phyloP scores from a whole-genome alignment of 2,113 vertebrate genomes.

The Rhegmatorhina hoffmannsi region DNA sequence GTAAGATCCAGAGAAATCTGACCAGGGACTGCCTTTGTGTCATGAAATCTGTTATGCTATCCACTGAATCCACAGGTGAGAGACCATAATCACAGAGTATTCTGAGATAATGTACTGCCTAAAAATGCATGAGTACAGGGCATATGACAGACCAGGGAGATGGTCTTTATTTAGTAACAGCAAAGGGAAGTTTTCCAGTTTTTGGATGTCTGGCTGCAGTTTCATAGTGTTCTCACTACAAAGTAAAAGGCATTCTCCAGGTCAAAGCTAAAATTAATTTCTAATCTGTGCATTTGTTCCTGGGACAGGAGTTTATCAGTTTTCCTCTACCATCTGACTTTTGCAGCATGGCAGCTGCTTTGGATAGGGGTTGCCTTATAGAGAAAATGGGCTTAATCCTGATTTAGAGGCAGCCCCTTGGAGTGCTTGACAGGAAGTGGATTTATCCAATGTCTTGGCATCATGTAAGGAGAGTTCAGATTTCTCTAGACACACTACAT shows the following conservation, averaged over 20 bases:
- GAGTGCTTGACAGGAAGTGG: background rate
- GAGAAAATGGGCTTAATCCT: background rate
- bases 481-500: background rate
- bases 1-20: background rate
- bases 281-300: background rate
- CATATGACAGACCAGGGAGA: background rate
- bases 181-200: background rate
- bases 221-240: background rate
- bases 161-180: background rate
- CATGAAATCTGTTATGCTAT: background rate
- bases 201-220: background rate
- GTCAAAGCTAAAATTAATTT: background rate
- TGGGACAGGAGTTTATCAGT: background rate
- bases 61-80: rapidly evolving
- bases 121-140: background rate
- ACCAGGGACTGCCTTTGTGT: background rate
- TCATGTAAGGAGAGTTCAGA: background rate
- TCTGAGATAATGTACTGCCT: background rate
- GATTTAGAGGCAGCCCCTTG: background rate
- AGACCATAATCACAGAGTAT: background rate
- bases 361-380: background rate
- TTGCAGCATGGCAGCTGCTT: background rate
- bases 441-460: background rate
- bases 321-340: background rate
- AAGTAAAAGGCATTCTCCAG: background rate